phyloP scores from a whole-genome alignment of 1,140 invertebrate species.

The Pentalonia nigronervosa region DNA sequence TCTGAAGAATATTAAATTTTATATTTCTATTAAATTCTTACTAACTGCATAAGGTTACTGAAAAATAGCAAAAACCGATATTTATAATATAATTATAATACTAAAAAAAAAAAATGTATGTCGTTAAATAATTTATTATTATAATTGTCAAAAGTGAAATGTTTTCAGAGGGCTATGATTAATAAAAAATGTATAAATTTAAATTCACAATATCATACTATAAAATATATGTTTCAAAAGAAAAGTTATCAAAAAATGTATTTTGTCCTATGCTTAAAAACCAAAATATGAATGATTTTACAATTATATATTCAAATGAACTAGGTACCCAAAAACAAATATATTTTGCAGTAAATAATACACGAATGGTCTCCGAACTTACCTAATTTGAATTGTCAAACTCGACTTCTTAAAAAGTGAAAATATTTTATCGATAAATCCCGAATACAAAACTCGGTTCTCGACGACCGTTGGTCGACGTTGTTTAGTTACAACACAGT shows the following conservation, averaged over 20 bases:
- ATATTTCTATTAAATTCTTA: too few relatives aligned
- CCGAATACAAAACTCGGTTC: not conserved
- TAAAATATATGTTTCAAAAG: not conserved
- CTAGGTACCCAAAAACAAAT: not conserved
- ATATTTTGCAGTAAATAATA: not conserved
- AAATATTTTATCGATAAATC: not conserved
- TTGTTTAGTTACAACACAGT: not conserved
- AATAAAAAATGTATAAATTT: not conserved
- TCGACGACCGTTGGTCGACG: not conserved
- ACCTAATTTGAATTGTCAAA: not conserved
- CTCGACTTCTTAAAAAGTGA: not conserved
- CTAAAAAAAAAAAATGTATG: too few relatives aligned
- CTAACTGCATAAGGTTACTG: too few relatives aligned
- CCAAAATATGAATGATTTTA: not conserved
- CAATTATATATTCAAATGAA: not conserved
- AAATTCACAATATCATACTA: not conserved
- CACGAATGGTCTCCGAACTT: not conserved
- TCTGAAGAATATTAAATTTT: too few relatives aligned
- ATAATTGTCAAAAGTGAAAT: too few relatives aligned
- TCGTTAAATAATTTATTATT: too few relatives aligned
- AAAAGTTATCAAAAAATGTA: not conserved
- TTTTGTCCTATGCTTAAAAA: not conserved
- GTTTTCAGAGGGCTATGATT: too few relatives aligned
- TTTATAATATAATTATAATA: too few relatives aligned
- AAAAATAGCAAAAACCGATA: too few relatives aligned